Evolutionary conservation across 2,888 invertebrate species (phyloP).

Genomic region (Bugulina stolonifera): DNA sequence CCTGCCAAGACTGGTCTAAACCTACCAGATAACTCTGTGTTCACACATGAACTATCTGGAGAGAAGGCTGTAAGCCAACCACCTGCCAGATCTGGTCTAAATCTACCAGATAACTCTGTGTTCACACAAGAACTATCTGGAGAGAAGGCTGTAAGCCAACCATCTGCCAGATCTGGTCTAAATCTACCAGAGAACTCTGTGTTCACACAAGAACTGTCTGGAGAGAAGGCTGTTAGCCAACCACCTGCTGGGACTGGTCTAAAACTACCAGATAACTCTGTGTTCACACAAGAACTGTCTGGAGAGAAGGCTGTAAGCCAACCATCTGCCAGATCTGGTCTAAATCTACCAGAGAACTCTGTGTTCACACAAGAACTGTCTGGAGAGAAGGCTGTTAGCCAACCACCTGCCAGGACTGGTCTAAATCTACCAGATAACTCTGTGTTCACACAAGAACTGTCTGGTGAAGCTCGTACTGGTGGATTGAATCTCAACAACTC

Average conservation of each 20-base stretch:
- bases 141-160: not conserved
- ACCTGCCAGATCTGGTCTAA: too few species aligned
- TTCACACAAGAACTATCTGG: constrained; percentile 14
- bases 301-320: not conserved
- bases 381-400: not conserved
- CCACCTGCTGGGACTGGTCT: too few species aligned
- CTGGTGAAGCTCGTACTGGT: constrained; percentile 1
- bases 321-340: too few species aligned
- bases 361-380: constrained; percentile 24
- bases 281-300: constrained; percentile 23
- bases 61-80: not conserved
- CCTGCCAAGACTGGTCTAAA: too few species aligned
- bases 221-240: not conserved
- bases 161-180: too few species aligned
- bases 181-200: constrained; percentile 3
- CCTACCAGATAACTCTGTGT: not conserved
- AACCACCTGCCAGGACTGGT: not conserved
- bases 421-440: constrained; percentile 14
- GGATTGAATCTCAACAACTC: not conserved
- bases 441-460: constrained; percentile 19
- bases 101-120: constrained; percentile 3
- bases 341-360: not conserved
- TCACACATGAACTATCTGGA: constrained; percentile 8
- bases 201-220: constrained; percentile 9
- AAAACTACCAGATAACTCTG: not conserved